Evolutionary conservation across 2,113 vertebrate species (phyloP).

Genomic region (Elaphurus davidianus): DNA sequence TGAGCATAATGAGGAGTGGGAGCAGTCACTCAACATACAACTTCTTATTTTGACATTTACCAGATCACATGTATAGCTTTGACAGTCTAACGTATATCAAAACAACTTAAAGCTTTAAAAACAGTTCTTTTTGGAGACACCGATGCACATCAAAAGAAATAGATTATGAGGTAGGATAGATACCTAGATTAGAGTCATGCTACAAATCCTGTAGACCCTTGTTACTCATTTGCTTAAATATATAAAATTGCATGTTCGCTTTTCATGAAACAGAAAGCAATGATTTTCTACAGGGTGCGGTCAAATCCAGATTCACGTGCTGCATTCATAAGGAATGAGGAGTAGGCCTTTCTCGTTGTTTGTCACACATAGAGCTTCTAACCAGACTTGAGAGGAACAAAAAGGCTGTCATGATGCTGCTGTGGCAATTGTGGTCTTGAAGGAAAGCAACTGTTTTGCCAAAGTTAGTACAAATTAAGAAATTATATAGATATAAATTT

Average conservation of each 20-base stretch:
- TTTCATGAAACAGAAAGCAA: neutral
- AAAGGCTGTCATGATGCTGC: rapidly evolving
- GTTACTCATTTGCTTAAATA: neutral
- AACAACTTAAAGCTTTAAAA: constrained; percentile 54
- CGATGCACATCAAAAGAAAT: constrained; percentile 27
- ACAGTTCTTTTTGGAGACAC: constrained; percentile 29
- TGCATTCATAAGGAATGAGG: too few relatives aligned
- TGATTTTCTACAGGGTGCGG: neutral
- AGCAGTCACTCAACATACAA: neutral
- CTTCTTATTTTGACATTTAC: neutral
- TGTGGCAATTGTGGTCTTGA: neutral
- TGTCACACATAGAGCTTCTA: neutral
- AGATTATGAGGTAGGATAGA: neutral
- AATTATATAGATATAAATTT: neutral
- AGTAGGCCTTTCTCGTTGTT: rapidly evolving
- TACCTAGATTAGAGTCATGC: neutral
- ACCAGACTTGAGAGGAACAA: neutral
- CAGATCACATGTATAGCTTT: neutral
- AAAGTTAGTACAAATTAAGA: neutral
- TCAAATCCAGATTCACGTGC: rapidly evolving
- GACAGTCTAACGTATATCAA: constrained; percentile 20
- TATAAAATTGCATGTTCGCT: neutral
- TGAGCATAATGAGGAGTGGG: neutral
- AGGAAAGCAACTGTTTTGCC: neutral
- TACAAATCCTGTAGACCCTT: neutral